phyloP scores from a whole-genome alignment of 2,888 invertebrate species.

The Tetragnatha montana region DNA sequence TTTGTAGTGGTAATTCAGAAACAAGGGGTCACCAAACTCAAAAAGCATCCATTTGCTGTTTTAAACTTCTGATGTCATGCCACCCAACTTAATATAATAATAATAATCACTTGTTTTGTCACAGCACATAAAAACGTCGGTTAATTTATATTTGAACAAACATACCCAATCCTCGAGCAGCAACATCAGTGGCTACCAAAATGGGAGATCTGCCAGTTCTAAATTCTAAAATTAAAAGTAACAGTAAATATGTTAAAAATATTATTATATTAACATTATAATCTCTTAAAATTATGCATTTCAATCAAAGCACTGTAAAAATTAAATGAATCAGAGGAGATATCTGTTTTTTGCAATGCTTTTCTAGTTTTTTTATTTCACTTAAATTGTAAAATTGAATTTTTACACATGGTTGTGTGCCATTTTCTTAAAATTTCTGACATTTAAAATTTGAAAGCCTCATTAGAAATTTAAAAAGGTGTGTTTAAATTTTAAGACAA shows the following conservation, averaged over 20 bases:
- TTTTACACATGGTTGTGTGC: too few species aligned
- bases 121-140: background rate
- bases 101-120: background rate
- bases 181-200: conserved; percentile 96
- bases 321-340: background rate
- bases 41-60: conserved; percentile 58
- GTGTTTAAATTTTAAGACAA: too few species aligned
- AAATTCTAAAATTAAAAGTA: conserved; percentile 81
- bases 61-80: conserved; percentile 56
- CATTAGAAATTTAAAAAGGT: too few species aligned
- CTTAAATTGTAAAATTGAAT: too few species aligned
- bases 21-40: conserved; percentile 64
- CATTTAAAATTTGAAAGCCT: too few species aligned
- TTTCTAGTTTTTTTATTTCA: too few species aligned
- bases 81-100: conserved; percentile 27
- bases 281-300: background rate
- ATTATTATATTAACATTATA: background rate
- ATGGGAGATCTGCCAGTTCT: conserved; percentile 88
- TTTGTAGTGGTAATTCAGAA: background rate
- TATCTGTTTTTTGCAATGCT: background rate
- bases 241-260: background rate
- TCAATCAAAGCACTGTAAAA: too few species aligned
- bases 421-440: too few species aligned
- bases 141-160: conserved; percentile 73
- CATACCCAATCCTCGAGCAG: conserved; percentile 92